Evolutionary conservation across 2,797 vertebrate species (phyloP).

Genomic region (Clarias fuscus): DNA sequence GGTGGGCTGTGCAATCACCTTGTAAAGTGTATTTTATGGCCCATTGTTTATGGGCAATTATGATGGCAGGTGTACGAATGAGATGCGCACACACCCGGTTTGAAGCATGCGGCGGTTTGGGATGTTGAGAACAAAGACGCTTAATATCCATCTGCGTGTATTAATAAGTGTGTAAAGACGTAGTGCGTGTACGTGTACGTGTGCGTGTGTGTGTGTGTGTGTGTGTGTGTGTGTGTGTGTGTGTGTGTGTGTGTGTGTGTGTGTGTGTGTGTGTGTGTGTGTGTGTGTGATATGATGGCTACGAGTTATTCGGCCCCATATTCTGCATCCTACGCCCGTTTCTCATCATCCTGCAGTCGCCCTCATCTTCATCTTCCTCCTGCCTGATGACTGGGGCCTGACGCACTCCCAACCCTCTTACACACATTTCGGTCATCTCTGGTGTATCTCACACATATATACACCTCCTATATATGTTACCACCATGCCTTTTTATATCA

Average conservation of each 20-base stretch:
- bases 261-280: background rate
- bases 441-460: constrained; percentile 8
- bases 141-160: constrained; percentile 42
- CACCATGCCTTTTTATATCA: constrained; percentile 4
- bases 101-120: constrained; percentile 41
- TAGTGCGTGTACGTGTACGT: background rate
- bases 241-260: background rate
- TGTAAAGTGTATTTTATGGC: constrained; percentile 42
- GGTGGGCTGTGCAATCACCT: constrained; percentile 13
- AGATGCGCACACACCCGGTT: constrained; percentile 54
- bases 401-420: constrained; percentile 77
- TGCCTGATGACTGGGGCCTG: constrained; percentile 70
- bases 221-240: background rate
- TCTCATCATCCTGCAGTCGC: constrained; percentile 45
- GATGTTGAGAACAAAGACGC: constrained; percentile 11
- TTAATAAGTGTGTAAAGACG: constrained; percentile 16
- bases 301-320: constrained; percentile 25
- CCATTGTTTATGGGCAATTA: constrained; percentile 44
- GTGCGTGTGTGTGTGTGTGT: background rate
- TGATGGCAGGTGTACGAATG: constrained; percentile 36
- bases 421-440: constrained; percentile 76
- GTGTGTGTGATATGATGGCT: background rate
- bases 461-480: background rate
- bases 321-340: constrained; percentile 30
- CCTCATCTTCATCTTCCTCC: constrained; percentile 63